Conservation (phyloP, 2,113 vertebrate genomes). For the Planiliza haematocheilus region DNA sequence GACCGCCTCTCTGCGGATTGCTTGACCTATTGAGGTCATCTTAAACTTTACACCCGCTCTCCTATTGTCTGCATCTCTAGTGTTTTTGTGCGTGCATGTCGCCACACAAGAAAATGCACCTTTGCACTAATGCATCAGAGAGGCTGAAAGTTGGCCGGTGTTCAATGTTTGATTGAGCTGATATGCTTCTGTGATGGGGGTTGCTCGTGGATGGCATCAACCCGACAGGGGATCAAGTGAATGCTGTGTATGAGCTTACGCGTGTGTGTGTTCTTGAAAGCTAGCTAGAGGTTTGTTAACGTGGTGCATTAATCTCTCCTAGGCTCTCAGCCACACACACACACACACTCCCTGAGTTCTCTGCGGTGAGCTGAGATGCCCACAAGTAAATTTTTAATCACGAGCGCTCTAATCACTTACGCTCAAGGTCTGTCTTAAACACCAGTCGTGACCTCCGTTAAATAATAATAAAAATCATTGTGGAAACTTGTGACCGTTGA, state of each 20-base stretch:
- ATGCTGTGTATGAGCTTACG: not conserved
- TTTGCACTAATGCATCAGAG: slow-evolving; percentile 51
- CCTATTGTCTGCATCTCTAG: too few species aligned
- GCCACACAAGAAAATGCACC: slow-evolving; percentile 7
- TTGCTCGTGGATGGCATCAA: slow-evolving; percentile 20
- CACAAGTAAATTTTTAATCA: slow-evolving; percentile 68
- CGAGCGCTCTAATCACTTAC: slow-evolving; percentile 51
- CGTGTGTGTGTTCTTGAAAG: not conserved
- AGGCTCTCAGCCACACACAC: slow-evolving; percentile 30
- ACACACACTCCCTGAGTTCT: slow-evolving; percentile 15
- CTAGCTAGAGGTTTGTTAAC: slow-evolving; percentile 52
- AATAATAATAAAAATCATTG: too few species aligned
- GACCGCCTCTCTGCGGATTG: not conserved
- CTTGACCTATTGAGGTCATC: too few species aligned
- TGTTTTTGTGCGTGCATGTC: too few species aligned
- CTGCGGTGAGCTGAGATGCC: slow-evolving; percentile 37
- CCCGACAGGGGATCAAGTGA: slow-evolving; percentile 21
- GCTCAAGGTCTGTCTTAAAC: slow-evolving; percentile 42
- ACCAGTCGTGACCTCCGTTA: slow-evolving; percentile 20
- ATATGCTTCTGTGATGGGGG: slow-evolving; percentile 10
- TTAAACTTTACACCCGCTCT: too few species aligned
- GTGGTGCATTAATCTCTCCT: slow-evolving; percentile 51
- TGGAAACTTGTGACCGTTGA: too few species aligned
- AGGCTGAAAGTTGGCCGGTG: slow-evolving; percentile 42
- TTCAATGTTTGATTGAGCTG: slow-evolving; percentile 9